Conservation (phyloP, 2,113 vertebrate species). For the Panthera uncia region DNA sequence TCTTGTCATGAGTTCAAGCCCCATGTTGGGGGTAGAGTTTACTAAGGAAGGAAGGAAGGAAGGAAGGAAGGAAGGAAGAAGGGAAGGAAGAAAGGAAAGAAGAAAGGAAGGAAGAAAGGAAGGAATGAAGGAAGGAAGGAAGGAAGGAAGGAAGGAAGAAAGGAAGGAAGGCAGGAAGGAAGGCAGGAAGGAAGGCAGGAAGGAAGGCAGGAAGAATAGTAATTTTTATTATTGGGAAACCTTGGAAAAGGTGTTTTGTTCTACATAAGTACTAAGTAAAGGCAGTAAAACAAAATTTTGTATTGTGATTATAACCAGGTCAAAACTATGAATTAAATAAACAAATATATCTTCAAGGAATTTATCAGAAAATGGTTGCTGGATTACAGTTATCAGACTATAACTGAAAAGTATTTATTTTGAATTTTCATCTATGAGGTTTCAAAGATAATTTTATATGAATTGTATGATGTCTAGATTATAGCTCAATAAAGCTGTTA, state of each 20-base stretch:
- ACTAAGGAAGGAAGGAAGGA: not conserved
- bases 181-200: too few relatives aligned
- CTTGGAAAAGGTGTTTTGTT: not conserved
- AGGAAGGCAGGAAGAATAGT: not conserved
- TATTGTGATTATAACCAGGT: not conserved
- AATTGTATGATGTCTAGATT: not conserved
- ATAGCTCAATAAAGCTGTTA: not conserved
- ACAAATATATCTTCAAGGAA: conserved; percentile 20
- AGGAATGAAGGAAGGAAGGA: too few relatives aligned
- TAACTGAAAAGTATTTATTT: not conserved
- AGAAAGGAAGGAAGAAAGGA: too few relatives aligned
- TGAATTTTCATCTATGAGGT: not conserved
- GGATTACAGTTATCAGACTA: not conserved
- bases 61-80: too few relatives aligned
- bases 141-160: too few relatives aligned
- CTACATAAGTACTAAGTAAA: not conserved
- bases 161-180: too few relatives aligned
- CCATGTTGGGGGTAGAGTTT: not conserved
- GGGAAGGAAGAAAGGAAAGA: too few relatives aligned
- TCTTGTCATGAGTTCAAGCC: not conserved
- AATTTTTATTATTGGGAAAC: not conserved
- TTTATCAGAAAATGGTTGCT: not conserved
- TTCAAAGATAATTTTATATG: conserved; percentile 14
- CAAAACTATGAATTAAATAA: not conserved
- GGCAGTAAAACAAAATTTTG: conserved; percentile 27